Evolutionary conservation across 2,888 invertebrate species (phyloP).

Genomic region (Galeruca laticollis): DNA sequence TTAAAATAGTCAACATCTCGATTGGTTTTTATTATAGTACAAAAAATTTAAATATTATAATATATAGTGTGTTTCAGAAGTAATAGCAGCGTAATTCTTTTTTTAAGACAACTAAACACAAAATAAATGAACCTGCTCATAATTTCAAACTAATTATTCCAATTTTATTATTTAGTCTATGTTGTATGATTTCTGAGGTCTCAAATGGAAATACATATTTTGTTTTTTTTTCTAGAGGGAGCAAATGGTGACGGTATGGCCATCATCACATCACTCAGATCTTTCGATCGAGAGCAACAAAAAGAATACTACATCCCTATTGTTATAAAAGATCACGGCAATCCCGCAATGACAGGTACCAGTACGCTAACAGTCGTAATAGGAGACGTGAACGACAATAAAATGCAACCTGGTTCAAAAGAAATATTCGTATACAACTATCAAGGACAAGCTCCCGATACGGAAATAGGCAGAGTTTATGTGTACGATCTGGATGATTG

Average conservation of each 20-base stretch:
- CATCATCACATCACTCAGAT: conserved; percentile 91
- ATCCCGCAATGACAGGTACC: conserved; percentile 96
- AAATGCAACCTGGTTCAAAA: conserved; percentile 98
- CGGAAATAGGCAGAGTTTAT: conserved; percentile 83
- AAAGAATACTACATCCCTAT: conserved; percentile 98
- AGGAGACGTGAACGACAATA: conserved; percentile 98
- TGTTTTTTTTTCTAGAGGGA: conserved; percentile 75
- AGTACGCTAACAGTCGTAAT: conserved; percentile 96
- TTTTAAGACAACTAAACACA: too few relatives aligned
- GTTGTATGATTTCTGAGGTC: too few relatives aligned
- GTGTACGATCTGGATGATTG: conserved; percentile 98
- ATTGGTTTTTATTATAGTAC: too few relatives aligned
- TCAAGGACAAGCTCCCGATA: conserved; percentile 68
- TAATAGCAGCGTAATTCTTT: too few relatives aligned
- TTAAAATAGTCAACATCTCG: too few relatives aligned
- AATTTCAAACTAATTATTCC: too few relatives aligned
- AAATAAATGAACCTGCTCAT: too few relatives aligned
- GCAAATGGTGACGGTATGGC: conserved; percentile 99
- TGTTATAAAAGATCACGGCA: conserved; percentile 96
- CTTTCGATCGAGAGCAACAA: conserved; percentile 95
- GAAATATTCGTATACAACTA: conserved; percentile 98
- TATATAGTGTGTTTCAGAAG: too few relatives aligned
- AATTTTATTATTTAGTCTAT: too few relatives aligned
- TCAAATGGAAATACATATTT: not conserved
- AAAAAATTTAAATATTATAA: too few relatives aligned